Evolutionary conservation across 2,888 invertebrate genomes (phyloP), one percentile per base, ranked within the genome.

Genomic region (Balanococcus diminutus): DNA sequence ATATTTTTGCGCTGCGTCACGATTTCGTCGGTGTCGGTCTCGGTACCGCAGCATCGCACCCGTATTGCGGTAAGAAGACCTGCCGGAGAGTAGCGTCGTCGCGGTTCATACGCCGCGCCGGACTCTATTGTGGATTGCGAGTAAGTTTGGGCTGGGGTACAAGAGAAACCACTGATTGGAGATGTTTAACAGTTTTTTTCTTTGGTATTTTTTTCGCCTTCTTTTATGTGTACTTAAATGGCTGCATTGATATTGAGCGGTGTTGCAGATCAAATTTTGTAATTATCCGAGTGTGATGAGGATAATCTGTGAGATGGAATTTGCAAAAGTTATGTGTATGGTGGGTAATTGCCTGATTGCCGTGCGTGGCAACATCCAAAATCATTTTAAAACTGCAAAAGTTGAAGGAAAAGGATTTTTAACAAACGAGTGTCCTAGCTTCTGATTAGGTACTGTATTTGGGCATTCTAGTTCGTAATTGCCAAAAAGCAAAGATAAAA

Each of bases 1-100:
- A 39, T 67, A 39, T 79, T 85, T 79, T 85, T 85, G 72, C 42
- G 85, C 85, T 79, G 72, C 31, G 85, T 85, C 85, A 85, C 79
- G 85, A 85, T 85, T 85, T 85, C 25, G 85, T 67, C 85, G 79
- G 85, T 85, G 19, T 72, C 16, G 22, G 14, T 42, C n/a, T n/a
- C n/a, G n/a, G 8, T 75, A 31, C 75, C 75, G 14, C 72, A 8
- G 72, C 19, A 72, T 72, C 3, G 22, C 14, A 11, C 16, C 84
- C 46, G 84, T 84, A 31, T 42, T 39, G 39, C 81, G 42, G 39
- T 81, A 36, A 56, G 25, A 31, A 82, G 83, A 67, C 61, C 83
- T 61, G 67, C 83, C 83, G 36, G 25, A n/a, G n/a, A n/a, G 46
- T 42, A 42, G 61, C 56, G 2, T 14, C n/a, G 28, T 28, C 6